phyloP scores from a whole-genome alignment of 2,888 invertebrate species.

The Lithophane leautieri region DNA sequence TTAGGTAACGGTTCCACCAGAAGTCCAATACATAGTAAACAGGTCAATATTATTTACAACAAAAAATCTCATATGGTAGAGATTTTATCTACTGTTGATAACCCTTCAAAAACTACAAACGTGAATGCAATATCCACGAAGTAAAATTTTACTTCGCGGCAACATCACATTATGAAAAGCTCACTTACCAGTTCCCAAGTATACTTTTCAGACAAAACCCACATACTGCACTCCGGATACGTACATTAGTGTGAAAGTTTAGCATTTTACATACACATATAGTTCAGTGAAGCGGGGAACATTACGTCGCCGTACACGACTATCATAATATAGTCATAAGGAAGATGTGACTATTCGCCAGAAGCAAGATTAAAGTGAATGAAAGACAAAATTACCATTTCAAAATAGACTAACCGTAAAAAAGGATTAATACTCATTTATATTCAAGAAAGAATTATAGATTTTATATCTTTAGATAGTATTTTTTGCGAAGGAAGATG shows the following conservation, averaged over 20 bases:
- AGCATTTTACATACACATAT: slow-evolving; percentile 50
- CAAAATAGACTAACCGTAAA: slow-evolving; percentile 39
- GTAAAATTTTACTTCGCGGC: background rate
- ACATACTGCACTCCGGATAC: slow-evolving; percentile 53
- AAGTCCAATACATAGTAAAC: background rate
- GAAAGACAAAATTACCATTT: slow-evolving; percentile 48
- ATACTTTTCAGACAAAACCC: slow-evolving; percentile 37
- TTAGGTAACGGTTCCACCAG: background rate
- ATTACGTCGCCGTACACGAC: slow-evolving; percentile 2
- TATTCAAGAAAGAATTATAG: slow-evolving; percentile 43
- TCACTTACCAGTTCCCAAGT: slow-evolving; percentile 27
- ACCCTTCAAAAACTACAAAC: background rate
- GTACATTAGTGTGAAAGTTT: slow-evolving; percentile 46
- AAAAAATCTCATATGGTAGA: background rate
- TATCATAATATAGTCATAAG: slow-evolving; percentile 15
- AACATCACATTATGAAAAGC: slow-evolving; percentile 26
- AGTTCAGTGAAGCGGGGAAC: slow-evolving; percentile 31
- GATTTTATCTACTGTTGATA: background rate
- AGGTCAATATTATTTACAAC: background rate
- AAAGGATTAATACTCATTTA: slow-evolving; percentile 47
- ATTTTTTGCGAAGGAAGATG: slow-evolving; percentile 31
- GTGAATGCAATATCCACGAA: background rate
- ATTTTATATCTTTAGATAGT: slow-evolving; percentile 42
- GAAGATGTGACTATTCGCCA: slow-evolving; percentile 31
- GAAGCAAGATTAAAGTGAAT: slow-evolving; percentile 32